A percentile compares a stretch with the other conserved stretches of the same genome.
These are phyloP conservation scores for Quadroppia sp. DNA, from an alignment of 2,888 invertebrate genomes.

Conservation along the genomic window DNA sequence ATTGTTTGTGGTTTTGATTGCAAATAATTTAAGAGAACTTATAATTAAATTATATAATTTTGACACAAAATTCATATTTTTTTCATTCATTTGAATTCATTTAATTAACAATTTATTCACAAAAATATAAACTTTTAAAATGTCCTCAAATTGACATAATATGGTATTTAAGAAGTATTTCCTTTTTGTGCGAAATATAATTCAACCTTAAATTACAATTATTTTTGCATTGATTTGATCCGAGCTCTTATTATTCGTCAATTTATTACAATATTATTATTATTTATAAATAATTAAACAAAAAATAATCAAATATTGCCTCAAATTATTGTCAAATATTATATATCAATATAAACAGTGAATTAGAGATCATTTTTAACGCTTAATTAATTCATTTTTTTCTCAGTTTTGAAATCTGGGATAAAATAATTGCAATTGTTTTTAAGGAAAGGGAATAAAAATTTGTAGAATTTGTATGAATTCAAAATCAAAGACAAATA, in stretches of 20 bases:
- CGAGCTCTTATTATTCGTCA: background rate
- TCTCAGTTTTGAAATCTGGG: background rate
- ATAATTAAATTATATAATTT: too few species aligned
- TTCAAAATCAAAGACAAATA: background rate
- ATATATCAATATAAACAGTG: slow-evolving; percentile 6
- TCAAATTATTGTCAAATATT: slow-evolving; percentile 18
- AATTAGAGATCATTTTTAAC: slow-evolving; percentile 11
- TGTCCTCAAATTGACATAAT: slow-evolving; percentile 30
- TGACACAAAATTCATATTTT: background rate
- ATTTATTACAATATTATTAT: background rate
- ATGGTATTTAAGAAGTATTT: slow-evolving; percentile 16
- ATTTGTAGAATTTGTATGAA: background rate
- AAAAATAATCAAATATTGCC: slow-evolving; percentile 20
- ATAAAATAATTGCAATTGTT: background rate
- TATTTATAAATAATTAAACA: background rate
- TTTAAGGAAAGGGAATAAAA: background rate
- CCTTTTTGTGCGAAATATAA: slow-evolving; percentile 31
- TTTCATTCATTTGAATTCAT: background rate
- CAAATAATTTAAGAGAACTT: background rate
- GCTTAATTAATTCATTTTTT: background rate
- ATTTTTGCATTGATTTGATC: slow-evolving; percentile 15
- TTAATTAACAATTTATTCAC: slow-evolving; percentile 6
- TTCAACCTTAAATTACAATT: slow-evolving; percentile 37
- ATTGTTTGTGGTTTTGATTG: background rate
- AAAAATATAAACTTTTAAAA: slow-evolving; percentile 23